These are phyloP conservation scores for Myotis davidii DNA, from an alignment of 2,113 vertebrate species.

Conservation along the genomic window DNA sequence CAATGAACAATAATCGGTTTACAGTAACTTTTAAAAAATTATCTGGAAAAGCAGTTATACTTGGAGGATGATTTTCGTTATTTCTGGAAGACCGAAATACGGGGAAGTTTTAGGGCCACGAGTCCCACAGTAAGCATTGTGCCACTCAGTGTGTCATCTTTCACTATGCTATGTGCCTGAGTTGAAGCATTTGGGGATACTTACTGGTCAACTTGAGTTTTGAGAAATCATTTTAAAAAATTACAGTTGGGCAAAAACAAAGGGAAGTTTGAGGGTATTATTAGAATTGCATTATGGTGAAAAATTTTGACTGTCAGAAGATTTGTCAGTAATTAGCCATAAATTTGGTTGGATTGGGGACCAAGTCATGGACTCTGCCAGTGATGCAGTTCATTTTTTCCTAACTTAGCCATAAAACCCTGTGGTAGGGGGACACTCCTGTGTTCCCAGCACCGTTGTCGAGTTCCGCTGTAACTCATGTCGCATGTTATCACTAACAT, in stretches of 20 bases:
- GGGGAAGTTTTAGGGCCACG: not conserved
- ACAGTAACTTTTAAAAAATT: not conserved
- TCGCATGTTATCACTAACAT: not conserved
- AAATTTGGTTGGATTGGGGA: not conserved
- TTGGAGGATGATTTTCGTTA: constrained; percentile 19
- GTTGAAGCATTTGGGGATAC: not conserved
- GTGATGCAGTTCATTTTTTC: not conserved
- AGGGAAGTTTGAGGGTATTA: constrained; percentile 15
- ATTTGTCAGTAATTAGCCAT: constrained; percentile 15
- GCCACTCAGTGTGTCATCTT: not conserved
- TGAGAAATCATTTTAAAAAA: constrained; percentile 9
- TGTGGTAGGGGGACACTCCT: not conserved
- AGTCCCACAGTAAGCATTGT: not conserved
- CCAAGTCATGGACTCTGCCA: not conserved
- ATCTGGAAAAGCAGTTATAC: constrained; percentile 6
- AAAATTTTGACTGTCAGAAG: constrained; percentile 27
- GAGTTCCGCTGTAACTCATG: not conserved
- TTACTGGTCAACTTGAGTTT: constrained; percentile 23
- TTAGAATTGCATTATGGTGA: constrained; percentile 15
- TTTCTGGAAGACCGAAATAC: constrained; percentile 38
- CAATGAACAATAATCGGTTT: constrained; percentile 39
- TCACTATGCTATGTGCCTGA: not conserved
- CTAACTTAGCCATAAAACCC: not conserved
- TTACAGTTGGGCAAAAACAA: not conserved
- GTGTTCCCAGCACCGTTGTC: not conserved